Evolutionary conservation across 2,113 vertebrate species (phyloP).

Genomic region (Meleagris gallopavo): DNA sequence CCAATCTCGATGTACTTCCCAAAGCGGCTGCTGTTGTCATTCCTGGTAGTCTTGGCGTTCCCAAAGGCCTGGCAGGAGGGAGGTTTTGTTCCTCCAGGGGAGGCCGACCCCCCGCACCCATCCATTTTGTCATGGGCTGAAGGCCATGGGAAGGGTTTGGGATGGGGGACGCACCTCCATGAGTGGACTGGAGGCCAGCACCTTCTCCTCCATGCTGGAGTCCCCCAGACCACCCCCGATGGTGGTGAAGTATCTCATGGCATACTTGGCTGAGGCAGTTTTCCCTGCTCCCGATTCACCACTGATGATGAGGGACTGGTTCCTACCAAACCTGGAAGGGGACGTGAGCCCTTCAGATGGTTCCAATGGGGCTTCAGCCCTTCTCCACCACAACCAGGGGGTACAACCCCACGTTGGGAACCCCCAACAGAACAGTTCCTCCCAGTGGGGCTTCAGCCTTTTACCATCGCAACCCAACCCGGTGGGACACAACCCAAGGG

Average conservation of each 20-base stretch:
- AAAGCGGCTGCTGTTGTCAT: constrained; percentile 86
- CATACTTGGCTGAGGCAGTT: neutral
- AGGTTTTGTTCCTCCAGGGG: neutral
- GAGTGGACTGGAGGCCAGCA: neutral
- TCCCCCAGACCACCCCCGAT: neutral
- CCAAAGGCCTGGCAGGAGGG: constrained; percentile 79
- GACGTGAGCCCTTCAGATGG: accelerated
- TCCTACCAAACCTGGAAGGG: neutral
- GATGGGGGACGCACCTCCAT: neutral
- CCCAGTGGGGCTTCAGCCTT: too few species aligned
- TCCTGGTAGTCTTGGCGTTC: constrained; percentile 83
- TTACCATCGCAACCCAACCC: neutral
- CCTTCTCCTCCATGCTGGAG: constrained; percentile 21
- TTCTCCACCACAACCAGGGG: neutral
- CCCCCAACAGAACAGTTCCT: too few species aligned
- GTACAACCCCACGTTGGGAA: too few species aligned
- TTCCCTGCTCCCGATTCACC: neutral
- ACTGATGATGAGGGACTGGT: neutral
- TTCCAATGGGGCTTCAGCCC: accelerated
- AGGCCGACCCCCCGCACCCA: neutral
- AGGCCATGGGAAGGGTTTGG: neutral
- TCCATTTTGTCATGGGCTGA: neutral
- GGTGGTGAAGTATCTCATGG: neutral
- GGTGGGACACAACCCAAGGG: too few species aligned
- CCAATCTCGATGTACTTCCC: constrained; percentile 85